Conservation (phyloP, 2,888 invertebrate genomes). For the Philonicus albiceps region DNA sequence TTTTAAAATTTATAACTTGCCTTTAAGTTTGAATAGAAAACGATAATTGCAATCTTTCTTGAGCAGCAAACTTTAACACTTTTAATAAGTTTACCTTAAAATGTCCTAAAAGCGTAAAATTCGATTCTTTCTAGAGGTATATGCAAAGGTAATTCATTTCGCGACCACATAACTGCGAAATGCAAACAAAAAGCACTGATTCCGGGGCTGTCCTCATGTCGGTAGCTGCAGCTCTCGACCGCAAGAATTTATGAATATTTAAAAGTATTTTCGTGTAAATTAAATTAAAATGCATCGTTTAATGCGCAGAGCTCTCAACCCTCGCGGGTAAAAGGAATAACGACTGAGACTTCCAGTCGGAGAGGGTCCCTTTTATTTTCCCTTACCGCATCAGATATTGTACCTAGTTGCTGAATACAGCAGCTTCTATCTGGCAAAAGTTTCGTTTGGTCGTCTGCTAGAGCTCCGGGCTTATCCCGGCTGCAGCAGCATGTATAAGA, state of each 20-base stretch:
- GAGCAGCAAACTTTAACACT: not conserved
- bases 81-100: not conserved
- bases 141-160: not conserved
- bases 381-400: not conserved
- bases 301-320: not conserved
- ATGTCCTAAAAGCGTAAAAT: not conserved
- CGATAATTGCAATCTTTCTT: too few species aligned
- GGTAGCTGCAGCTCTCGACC: not conserved
- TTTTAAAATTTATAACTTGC: too few species aligned
- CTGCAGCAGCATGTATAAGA: not conserved
- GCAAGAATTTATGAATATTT: slow-evolving; percentile 22
- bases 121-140: not conserved
- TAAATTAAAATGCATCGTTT: slow-evolving; percentile 22
- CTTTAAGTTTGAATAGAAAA: too few species aligned
- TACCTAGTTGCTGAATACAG: not conserved
- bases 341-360: not conserved
- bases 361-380: not conserved
- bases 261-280: slow-evolving; percentile 25
- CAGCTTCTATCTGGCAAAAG: not conserved
- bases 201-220: not conserved
- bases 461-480: not conserved
- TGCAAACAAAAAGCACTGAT: not conserved
- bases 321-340: not conserved
- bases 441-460: not conserved
- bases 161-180: not conserved